Conservation (phyloP, 2,113 vertebrate genomes). For the Epinephelus fuscoguttatus region DNA sequence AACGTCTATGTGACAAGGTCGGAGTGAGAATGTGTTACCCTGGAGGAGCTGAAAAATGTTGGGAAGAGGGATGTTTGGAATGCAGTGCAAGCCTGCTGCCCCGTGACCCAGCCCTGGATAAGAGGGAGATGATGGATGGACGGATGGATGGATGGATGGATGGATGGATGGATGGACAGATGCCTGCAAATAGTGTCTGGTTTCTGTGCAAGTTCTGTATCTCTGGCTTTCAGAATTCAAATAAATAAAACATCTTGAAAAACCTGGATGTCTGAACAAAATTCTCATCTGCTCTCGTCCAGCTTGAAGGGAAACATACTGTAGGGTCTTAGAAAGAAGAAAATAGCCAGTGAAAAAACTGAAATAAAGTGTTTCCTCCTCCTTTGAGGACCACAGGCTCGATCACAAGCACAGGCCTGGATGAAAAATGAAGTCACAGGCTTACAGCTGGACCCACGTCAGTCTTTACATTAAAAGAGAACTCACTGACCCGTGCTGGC, state of each 20-base stretch:
- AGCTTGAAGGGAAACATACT: background rate
- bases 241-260: constrained; percentile 5
- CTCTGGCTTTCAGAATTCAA: background rate
- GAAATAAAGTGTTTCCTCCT: too few species aligned
- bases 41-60: too few species aligned
- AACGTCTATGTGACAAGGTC: too few species aligned
- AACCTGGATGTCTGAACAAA: background rate
- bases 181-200: background rate
- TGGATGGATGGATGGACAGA: too few species aligned
- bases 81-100: too few species aligned
- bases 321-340: background rate
- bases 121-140: too few species aligned
- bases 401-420: constrained; percentile 6
- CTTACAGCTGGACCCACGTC: constrained; percentile 18
- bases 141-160: too few species aligned
- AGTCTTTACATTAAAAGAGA: constrained; percentile 43
- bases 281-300: background rate
- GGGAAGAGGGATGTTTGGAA: too few species aligned
- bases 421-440: constrained; percentile 43
- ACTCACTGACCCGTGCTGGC: constrained; percentile 44
- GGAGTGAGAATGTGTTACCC: too few species aligned
- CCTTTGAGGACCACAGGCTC: background rate
- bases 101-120: too few species aligned
- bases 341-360: background rate
- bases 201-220: background rate